Percentiles rank a stretch among this genome's conserved stretches.
These are phyloP conservation scores for Epicampocera succincta DNA, from an alignment of 2,888 invertebrate species.

Conservation along the genomic window DNA sequence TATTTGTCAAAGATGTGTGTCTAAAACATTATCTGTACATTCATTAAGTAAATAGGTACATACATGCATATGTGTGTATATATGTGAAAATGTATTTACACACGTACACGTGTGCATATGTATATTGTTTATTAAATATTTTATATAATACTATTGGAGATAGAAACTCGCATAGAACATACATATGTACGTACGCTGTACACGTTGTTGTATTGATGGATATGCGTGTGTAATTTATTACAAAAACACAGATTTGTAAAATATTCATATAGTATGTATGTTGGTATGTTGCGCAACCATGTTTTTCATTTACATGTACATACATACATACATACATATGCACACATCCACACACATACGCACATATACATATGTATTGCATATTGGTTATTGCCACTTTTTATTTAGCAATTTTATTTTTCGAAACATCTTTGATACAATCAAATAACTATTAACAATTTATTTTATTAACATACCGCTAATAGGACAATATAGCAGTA, in stretches of 20 bases:
- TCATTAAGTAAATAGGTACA: neutral
- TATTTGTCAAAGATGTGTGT: constrained; percentile 40
- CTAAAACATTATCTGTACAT: constrained; percentile 17
- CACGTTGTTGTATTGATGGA: neutral
- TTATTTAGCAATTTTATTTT: neutral
- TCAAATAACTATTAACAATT: neutral
- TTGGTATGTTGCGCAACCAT: constrained; percentile 65
- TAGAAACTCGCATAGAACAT: neutral
- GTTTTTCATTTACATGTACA: constrained; percentile 18
- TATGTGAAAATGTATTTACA: neutral
- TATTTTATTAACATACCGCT: constrained; percentile 78
- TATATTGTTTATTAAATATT: constrained; percentile 33
- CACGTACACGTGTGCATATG: constrained; percentile 35
- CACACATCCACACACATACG: neutral
- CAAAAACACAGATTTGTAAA: constrained; percentile 15
- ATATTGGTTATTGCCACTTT: neutral
- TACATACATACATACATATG: neutral
- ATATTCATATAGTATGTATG: constrained; percentile 27
- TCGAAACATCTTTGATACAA: neutral
- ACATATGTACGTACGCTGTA: too few species aligned
- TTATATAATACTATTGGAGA: neutral
- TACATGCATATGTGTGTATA: constrained; percentile 21
- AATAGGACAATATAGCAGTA: constrained; percentile 81
- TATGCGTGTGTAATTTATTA: constrained; percentile 32
- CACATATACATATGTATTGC: neutral